Percentiles rank a stretch among this genome's conserved stretches.
Evolutionary conservation across 2,888 invertebrate genomes (phyloP).

Genomic region (Agrochola lychnidis): DNA sequence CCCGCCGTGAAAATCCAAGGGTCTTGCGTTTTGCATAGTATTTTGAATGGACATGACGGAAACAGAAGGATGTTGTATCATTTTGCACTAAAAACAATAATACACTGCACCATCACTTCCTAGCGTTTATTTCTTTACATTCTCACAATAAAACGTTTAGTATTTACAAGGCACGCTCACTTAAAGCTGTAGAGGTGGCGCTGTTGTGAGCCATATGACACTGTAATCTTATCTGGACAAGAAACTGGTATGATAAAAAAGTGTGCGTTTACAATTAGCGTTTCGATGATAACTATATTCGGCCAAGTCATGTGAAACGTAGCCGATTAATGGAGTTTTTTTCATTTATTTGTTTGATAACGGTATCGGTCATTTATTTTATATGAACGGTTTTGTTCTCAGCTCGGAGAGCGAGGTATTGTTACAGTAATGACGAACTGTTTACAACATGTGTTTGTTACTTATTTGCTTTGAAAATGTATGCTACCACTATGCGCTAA

Average conservation of each 20-base stretch:
- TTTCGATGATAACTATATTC: conserved; percentile 80
- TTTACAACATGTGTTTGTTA: conserved; percentile 28
- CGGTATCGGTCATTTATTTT: conserved; percentile 65
- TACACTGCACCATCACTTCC: conserved; percentile 82
- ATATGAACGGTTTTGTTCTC: conserved; percentile 54
- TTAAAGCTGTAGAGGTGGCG: conserved; percentile 74
- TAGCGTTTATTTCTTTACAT: conserved; percentile 67
- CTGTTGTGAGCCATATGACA: conserved; percentile 83
- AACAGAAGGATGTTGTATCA: conserved; percentile 80
- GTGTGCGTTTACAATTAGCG: conserved; percentile 85
- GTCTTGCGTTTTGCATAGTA: conserved; percentile 79
- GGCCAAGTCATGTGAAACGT: conserved; percentile 78
- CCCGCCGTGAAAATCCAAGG: conserved; percentile 73
- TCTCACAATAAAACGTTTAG: conserved; percentile 61
- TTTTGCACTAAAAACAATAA: conserved; percentile 72
- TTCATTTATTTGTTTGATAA: conserved; percentile 71
- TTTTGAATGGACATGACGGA: conserved; percentile 79
- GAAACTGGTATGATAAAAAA: conserved; percentile 85
- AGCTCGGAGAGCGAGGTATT: conserved; percentile 29
- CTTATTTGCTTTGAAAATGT: conserved; percentile 58
- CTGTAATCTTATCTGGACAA: conserved; percentile 84
- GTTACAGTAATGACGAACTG: conserved; percentile 40
- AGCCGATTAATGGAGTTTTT: conserved; percentile 66
- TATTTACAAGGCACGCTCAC: conserved; percentile 67
- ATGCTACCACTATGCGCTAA: conserved; percentile 36